phyloP scores from a whole-genome alignment of 53 echinoderm and acorn worm species.

The Echinarachnius parma region DNA sequence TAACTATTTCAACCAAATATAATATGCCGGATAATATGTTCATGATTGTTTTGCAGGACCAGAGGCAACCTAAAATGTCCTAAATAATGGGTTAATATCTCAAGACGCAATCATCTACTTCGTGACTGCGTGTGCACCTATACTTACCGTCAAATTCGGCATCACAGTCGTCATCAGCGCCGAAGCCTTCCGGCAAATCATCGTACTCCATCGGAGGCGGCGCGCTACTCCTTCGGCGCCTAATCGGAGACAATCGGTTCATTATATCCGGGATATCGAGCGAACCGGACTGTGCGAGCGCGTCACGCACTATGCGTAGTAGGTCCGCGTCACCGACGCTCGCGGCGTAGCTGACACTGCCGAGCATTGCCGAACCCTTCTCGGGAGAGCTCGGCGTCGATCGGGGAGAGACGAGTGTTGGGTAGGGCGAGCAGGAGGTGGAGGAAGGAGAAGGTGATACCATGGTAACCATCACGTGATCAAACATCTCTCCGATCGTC shows the following conservation, averaged over 20 bases:
- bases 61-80: no score
- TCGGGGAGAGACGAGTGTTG: slow-evolving; percentile 19
- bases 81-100: no score
- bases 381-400: slow-evolving; percentile 46
- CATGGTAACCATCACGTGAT: slow-evolving; percentile 49
- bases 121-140: no score
- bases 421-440: neutral
- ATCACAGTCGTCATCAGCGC: neutral
- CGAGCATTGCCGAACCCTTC: neutral
- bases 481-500: slow-evolving; percentile 43
- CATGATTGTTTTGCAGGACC: no score
- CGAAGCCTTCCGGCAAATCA: slow-evolving; percentile 1
- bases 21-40: no score
- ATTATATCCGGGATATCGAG: slow-evolving; percentile 63
- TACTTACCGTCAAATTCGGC: neutral
- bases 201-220: slow-evolving; percentile 38
- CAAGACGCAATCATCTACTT: no score
- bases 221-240: slow-evolving; percentile 58
- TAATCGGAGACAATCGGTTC: slow-evolving; percentile 58
- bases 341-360: neutral
- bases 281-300: slow-evolving; percentile 50
- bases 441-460: slow-evolving; percentile 38
- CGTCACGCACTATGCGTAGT: slow-evolving; percentile 57
- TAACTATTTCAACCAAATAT: no score
- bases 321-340: slow-evolving; percentile 31